phyloP scores from a whole-genome alignment of 1,140 invertebrate species.

The Ceratosolen fusciceps region DNA sequence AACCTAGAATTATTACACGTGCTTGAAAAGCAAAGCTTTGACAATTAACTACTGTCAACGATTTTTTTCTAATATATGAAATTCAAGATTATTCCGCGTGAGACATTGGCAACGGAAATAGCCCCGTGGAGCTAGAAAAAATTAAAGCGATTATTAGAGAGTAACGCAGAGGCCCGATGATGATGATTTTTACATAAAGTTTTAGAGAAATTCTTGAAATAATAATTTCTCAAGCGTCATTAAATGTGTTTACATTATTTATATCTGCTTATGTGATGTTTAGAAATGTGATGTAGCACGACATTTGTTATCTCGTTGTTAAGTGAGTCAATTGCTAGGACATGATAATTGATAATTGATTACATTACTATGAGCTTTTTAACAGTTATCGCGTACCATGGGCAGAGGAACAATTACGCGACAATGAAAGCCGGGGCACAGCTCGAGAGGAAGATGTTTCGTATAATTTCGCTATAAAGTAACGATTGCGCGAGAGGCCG shows the following conservation, averaged over 20 bases:
- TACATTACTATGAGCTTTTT: conserved; percentile 15
- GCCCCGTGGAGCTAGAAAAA: too few relatives aligned
- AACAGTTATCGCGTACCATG: conserved; percentile 5
- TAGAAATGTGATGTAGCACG: conserved; percentile 21
- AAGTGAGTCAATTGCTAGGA: conserved; percentile 21
- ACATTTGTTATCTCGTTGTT: conserved; percentile 19
- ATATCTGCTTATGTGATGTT: conserved; percentile 18
- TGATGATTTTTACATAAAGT: too few relatives aligned
- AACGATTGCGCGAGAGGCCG: neutral
- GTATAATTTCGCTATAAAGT: neutral
- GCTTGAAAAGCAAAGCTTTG: too few relatives aligned
- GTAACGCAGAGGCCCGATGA: too few relatives aligned
- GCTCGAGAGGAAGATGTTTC: neutral
- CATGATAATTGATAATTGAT: conserved; percentile 26
- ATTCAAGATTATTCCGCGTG: too few relatives aligned
- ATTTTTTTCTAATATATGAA: too few relatives aligned
- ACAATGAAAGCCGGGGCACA: neutral
- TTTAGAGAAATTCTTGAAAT: too few relatives aligned
- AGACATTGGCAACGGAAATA: too few relatives aligned
- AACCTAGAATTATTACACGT: too few relatives aligned
- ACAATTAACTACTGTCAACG: too few relatives aligned
- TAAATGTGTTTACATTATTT: conserved; percentile 3
- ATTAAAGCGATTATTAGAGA: too few relatives aligned
- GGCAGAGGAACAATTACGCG: neutral
- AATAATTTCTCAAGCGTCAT: conserved; percentile 1